Base-by-base conservation (phyloP, 2,888 invertebrate genomes). In the Eurois occulta region DNA sequence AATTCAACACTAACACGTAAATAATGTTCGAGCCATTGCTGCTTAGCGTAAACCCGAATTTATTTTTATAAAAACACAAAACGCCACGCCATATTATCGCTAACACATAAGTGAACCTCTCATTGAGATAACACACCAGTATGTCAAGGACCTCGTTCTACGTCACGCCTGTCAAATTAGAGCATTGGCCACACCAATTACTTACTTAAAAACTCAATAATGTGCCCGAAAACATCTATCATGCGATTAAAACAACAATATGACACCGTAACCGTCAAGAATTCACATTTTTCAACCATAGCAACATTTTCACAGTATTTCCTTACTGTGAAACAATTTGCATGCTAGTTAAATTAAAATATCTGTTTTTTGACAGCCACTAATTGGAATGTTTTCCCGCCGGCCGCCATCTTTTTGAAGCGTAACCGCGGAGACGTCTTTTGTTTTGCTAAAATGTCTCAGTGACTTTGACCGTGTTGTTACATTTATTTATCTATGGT, bases 131-230 rank as follows among this genome's bases (percentile, higher is more conserved):
- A 83, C 67, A 58, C 24, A 28, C 41, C 70, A 81, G 80, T 85
- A 58, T 83, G 85, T 85, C 87, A 87, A 87, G 84, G 87, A 72
- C 72, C 70, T 16, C 41, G 71, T 35, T 66, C 8, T 28, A 74
- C 70, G 83, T 81, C 74, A 83, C 75, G 71, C 76, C 46, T 82
- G 88, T 81, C 86, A 84, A 80, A 78, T 81, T 87, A 86, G 69
- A 85, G 24, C 72, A 81, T 85, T 81, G 43, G 76, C 55, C 52
- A 72, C 75, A 69, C 73, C 62, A 75, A 77, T 78, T 72, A 84
- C 78, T 76, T 79, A 83, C 46, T 69, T 28, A 52, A 66, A 38
- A 69, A 77, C 46, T 77, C 67, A 72, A 72, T 83, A 80, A 70
- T 76, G 55, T 35, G 21, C 72, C 46, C 55, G 35, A 74, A 32